Base-by-base conservation (phyloP, 2,888 invertebrate genomes). In the Proisotoma minuta region DNA sequence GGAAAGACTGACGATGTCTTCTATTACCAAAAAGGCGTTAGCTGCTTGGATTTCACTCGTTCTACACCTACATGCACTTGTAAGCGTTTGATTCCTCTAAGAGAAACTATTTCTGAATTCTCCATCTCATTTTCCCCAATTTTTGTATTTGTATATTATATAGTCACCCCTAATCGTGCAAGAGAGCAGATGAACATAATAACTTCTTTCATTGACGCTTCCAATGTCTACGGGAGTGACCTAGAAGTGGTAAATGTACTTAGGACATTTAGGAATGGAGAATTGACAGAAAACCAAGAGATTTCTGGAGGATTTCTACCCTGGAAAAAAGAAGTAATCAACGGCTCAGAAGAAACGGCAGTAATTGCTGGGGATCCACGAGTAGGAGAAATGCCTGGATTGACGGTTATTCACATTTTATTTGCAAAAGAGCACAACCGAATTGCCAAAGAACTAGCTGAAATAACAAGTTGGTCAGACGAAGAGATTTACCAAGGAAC, bases 321-420 rank as follows among this genome's bases (percentile, higher is more conserved):
- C 15, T 8, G 8, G 8, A 34, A 34, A 34, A 10, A 10, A 15
- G 34, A 34, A 15, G 15, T 10, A 34, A 10, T 34, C 8, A 10
- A 8, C 8, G 15, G 8, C 15, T 15, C 8, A 10, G 8, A 10
- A 10, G 15, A 10, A 15, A 15, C 8, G 15, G 15, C 34, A 8
- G 8, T 34, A 10, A 15, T 73, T 34, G 69, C 68, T 18, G 72
- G 72, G 3, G 72, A 73, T 57, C 71, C 69, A 18, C 22, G 71
- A 29, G 71, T 73, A 0, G 72, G 72, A 62, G 73, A 73, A 64
- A 73, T 73, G 73, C 73, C 73, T 0, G 73, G 69, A 1, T 52
- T 73, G 18, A 68, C 71, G 15, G 63, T 62, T 2, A 60, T 73
- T 61, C 73, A 73, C 56, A 73, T 66, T 18, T 57, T 53, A 56